Conservation (phyloP, 2,888 invertebrate genomes). For the Lasiommata megera region DNA sequence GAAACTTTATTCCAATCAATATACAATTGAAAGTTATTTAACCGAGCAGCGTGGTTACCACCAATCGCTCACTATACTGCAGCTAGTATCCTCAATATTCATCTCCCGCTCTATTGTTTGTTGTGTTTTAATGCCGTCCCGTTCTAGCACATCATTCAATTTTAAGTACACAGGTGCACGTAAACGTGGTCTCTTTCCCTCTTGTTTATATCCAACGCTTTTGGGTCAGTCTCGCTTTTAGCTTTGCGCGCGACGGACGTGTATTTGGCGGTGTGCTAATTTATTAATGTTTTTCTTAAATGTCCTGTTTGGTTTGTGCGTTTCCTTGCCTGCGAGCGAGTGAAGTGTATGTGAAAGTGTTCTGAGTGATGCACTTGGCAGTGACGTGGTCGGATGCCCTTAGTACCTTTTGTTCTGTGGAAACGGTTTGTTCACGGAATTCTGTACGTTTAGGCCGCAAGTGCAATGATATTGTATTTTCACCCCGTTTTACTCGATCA, state of each 20-base stretch:
- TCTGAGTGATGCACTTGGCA: conserved; percentile 36
- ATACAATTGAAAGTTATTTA: conserved; percentile 16
- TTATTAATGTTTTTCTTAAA: conserved; percentile 17
- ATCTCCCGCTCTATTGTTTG: conserved; percentile 58
- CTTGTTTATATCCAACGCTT: conserved; percentile 54
- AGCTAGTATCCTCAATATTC: conserved; percentile 38
- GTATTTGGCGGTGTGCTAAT: not conserved
- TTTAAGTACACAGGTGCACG: conserved; percentile 76
- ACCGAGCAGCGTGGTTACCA: conserved; percentile 32
- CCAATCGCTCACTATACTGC: conserved; percentile 34
- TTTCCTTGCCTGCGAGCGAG: conserved; percentile 13
- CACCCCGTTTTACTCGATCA: conserved; percentile 18
- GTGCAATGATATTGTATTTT: conserved; percentile 5
- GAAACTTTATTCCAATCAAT: conserved; percentile 35
- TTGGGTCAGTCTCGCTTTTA: conserved; percentile 59
- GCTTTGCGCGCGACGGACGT: conserved; percentile 49
- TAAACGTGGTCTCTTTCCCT: conserved; percentile 55
- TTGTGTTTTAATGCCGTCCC: conserved; percentile 68
- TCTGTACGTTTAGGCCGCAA: conserved; percentile 26
- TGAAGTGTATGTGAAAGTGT: conserved; percentile 34
- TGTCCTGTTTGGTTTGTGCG: conserved; percentile 9
- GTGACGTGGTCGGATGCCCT: conserved; percentile 34
- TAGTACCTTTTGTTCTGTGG: conserved; percentile 33
- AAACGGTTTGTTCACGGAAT: conserved; percentile 32
- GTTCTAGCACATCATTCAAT: conserved; percentile 61